Base-by-base conservation (phyloP, 1,140 invertebrate species). In the Drosophila grimshawi region DNA sequence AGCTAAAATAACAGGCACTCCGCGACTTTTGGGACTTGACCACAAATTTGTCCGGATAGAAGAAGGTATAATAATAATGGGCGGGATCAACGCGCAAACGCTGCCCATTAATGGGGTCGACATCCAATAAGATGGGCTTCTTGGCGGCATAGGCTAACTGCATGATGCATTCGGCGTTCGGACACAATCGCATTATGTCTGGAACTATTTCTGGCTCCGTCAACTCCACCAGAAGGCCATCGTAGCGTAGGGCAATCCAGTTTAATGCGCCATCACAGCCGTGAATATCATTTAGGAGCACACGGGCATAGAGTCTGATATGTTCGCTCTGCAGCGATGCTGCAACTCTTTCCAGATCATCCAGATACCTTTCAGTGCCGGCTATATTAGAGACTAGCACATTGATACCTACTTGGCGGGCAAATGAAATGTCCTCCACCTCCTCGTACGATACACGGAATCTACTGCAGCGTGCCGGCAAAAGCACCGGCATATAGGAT, bases 361-460 rank as follows among this genome's bases (percentile, higher is more conserved):
- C 39, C 5, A 91, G 33, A 46, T 92, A 92, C 10, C 53, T 11
- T 0, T 63, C 30, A 5, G 69, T 81, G 30, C 91, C 91, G 0
- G 70, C 33, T 5, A 90, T 69, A 35, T 86, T 30, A 5, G 85
- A 90, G 3, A 92, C 59, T 0, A 92, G 66, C 39, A 91, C 79
- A 51, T 91, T 89, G 2, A 92, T 48, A 5, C 91, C 91, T 30
- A 82, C 83, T 45, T 91, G 89, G 2, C 76, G 78, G 19, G 78
- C 78, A 48, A 92, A 92, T 3, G 91, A 91, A 4, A 91, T 59
- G 30, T 92, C 91, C 66, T 92, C 91, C 4, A 92, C 48, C 45
- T 92, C 91, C 51, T 92, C 91, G 32, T 80, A 71, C 4, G 91
- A 92, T 0, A 91, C 19, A 3, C 55, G 64, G 57, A 61, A 81